A percentile compares a stretch with the other conserved stretches of the same genome.
phyloP scores from a whole-genome alignment of 2,888 invertebrate species.

The Julus scanicus region DNA sequence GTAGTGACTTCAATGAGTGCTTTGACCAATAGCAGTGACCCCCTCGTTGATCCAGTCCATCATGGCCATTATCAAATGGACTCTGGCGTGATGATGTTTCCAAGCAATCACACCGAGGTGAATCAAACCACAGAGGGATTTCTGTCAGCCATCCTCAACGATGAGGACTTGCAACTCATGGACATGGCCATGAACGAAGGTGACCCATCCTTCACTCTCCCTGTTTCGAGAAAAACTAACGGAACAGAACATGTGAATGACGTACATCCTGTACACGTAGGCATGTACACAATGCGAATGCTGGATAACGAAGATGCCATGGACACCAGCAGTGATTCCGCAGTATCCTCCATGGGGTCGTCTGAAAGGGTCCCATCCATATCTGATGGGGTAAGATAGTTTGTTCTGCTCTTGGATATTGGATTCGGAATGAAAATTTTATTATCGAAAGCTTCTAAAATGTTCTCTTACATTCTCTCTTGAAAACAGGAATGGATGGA shows the following conservation, averaged over 20 bases:
- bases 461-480: neutral
- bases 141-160: slow-evolving; percentile 86
- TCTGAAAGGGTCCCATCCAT: slow-evolving; percentile 84
- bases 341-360: slow-evolving; percentile 92
- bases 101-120: slow-evolving; percentile 68
- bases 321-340: slow-evolving; percentile 90
- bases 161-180: slow-evolving; percentile 90
- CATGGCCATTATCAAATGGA: slow-evolving; percentile 71
- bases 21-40: slow-evolving; percentile 77
- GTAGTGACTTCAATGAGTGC: slow-evolving; percentile 83
- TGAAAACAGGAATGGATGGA: slow-evolving; percentile 81
- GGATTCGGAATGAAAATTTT: neutral
- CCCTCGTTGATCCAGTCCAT: slow-evolving; percentile 73
- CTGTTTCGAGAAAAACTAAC: slow-evolving; percentile 48
- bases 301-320: slow-evolving; percentile 76
- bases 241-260: slow-evolving; percentile 49
- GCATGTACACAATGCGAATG: slow-evolving; percentile 86
- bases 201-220: slow-evolving; percentile 42
- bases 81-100: slow-evolving; percentile 78
- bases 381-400: slow-evolving; percentile 71
- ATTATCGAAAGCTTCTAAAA: neutral
- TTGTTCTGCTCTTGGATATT: neutral
- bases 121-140: slow-evolving; percentile 75
- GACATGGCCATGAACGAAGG: slow-evolving; percentile 75
- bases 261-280: slow-evolving; percentile 63